Base-by-base conservation (phyloP, 2,888 invertebrate genomes). In the Drosophila anceps region DNA sequence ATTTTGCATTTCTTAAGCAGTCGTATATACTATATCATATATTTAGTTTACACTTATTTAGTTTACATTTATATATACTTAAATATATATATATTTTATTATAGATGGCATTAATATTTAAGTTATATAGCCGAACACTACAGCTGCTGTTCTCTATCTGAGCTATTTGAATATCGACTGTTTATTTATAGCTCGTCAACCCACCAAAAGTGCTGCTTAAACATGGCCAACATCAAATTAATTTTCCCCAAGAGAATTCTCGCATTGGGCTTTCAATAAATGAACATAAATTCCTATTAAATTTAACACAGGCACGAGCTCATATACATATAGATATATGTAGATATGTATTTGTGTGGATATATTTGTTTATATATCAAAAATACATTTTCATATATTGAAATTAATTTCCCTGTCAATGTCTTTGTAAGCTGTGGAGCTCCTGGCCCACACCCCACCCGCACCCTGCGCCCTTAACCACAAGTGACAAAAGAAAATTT, bases 331-430 rank as follows among this genome's bases (percentile, higher is more conserved):
- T 48, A 50, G 35, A 57, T 50, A 31, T 35, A 58, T 27, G 24
- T 12, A 57, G 44, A 57, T 37, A 48, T 24, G 50, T 35, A 43
- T 46, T 35, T 35, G 37, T 60, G 58, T 55, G 18, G n/a, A n/a
- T n/a, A n/a, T n/a, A n/a, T n/a, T n/a, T 48, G 18, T 48, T 46
- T 20, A 18, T 24, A 31, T 46, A 58, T 27, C 29, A 41, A 27
- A 54, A 43, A 50, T 35, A 54, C 24, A 75, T 37, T 33, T 29
- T 48, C 55, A 69, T 67, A 51, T 58, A 88, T 90, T 85, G 69
- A 85, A 83, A 85, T 88, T 88, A 90, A 85, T 88, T 84, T 58
- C 59, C 57, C 61, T 82, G 82, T 76, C 89, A 84, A 41, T 63
- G 72, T 57, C 60, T 65, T 59, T 54, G 31, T 50, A 12, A 24